A percentile compares a stretch with the other conserved stretches of the same genome.
phyloP scores from a whole-genome alignment of 2,888 invertebrate species.

The Troilus luridus region DNA sequence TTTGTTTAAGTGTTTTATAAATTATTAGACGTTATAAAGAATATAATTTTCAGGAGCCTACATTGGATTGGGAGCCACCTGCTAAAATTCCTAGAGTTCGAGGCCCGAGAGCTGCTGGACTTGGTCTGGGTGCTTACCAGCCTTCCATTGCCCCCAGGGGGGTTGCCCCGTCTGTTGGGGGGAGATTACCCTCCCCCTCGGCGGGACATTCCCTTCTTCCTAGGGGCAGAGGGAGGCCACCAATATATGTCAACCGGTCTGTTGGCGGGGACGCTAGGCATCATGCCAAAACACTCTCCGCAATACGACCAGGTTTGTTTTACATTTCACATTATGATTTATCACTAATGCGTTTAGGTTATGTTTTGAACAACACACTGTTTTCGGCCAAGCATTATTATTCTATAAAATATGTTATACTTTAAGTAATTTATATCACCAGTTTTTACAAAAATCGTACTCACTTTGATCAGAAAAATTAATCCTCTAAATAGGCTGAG shows the following conservation, averaged over 20 bases:
- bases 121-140: conserved; percentile 63
- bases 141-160: conserved; percentile 63
- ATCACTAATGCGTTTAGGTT: neutral
- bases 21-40: neutral
- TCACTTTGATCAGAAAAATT: too few species aligned
- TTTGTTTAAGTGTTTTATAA: neutral
- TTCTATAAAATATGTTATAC: neutral
- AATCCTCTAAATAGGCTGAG: too few species aligned
- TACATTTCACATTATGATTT: neutral
- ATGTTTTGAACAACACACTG: neutral
- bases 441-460: too few species aligned
- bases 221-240: conserved; percentile 64
- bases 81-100: conserved; percentile 89
- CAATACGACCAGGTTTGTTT: conserved; percentile 61
- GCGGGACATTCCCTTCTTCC: conserved; percentile 63
- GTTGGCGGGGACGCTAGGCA: conserved; percentile 58
- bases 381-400: neutral
- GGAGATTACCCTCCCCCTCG: conserved; percentile 61
- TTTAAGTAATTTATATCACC: too few species aligned
- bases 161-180: conserved; percentile 61
- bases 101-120: conserved; percentile 67
- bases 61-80: conserved; percentile 92
- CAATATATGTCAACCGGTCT: conserved; percentile 64
- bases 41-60: conserved; percentile 75
- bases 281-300: conserved; percentile 61